Percentiles rank a stretch among this genome's conserved stretches.
These are phyloP conservation scores for Darwinula stevensoni DNA, from an alignment of 2,888 invertebrate genomes.

Conservation along the genomic window DNA sequence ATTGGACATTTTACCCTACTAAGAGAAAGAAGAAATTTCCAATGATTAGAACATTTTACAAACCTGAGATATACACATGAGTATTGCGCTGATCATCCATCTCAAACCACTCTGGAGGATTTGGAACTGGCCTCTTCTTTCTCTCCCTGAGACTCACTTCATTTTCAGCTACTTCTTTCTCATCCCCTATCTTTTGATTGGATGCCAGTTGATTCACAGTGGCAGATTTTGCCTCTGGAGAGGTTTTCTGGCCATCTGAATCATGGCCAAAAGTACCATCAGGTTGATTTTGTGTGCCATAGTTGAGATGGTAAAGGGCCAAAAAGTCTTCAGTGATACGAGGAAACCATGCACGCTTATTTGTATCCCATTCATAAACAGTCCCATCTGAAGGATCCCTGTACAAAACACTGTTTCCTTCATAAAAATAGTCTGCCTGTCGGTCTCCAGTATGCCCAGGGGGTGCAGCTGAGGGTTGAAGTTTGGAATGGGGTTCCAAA, in stretches of 20 bases:
- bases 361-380: slow-evolving; percentile 65
- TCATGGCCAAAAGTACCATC: neutral
- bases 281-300: slow-evolving; percentile 44
- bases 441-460: slow-evolving; percentile 6
- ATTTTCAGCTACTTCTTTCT: slow-evolving; percentile 12
- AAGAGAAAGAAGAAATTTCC: too few relatives aligned
- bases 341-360: slow-evolving; percentile 82
- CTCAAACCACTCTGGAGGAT: slow-evolving; percentile 53
- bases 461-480: too few relatives aligned
- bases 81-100: slow-evolving; percentile 59
- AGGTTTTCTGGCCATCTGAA: slow-evolving; percentile 1
- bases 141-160: slow-evolving; percentile 7
- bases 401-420: too few relatives aligned
- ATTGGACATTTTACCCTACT: too few relatives aligned
- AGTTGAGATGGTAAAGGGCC: slow-evolving; percentile 81
- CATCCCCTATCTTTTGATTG: slow-evolving; percentile 16
- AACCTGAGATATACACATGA: slow-evolving; percentile 61
- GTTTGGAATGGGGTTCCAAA: too few relatives aligned
- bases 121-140: slow-evolving; percentile 9
- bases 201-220: slow-evolving; percentile 9
- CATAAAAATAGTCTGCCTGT: neutral
- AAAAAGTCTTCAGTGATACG: slow-evolving; percentile 80
- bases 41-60: neutral
- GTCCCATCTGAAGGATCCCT: slow-evolving; percentile 55
- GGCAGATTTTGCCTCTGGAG: slow-evolving; percentile 9